Evolutionary conservation across 2,113 vertebrate species (phyloP), one percentile per base, ranked within the genome.

Genomic region (Sardina pilchardus): DNA sequence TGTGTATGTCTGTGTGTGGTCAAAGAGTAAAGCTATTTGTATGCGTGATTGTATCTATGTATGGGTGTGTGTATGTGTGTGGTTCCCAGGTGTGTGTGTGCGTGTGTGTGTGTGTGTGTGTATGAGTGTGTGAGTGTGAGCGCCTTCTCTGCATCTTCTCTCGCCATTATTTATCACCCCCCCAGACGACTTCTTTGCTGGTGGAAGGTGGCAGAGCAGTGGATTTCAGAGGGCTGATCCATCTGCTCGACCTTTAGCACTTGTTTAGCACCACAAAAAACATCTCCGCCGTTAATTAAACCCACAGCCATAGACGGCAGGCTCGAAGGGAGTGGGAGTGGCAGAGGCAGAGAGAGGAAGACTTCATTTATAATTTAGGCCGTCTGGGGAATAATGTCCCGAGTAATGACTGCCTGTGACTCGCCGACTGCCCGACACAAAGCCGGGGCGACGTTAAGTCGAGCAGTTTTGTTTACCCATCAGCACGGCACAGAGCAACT

Each of bases 211-310:
- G 71, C 4, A 5, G 14, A 17, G 24, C 59, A 30, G 67, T 34
- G 67, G 12, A 34, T 75, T 30, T 75, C 12, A 78, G 30, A 78
- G 21, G 26, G 71, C 71, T 78, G 30, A 78, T 78, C 71, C 71
- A 78, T 78, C 34, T 78, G 12, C 71, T 78, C 14, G 71, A 78
- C 71, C 71, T 78, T 78, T 78, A 78, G 71, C 71, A 78, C 71
- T 12, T 78, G 26, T 36, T 78, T 36, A 78, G 71, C 71, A 34
- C 71, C 26, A 78, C 36, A 78, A 39, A 78, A 78, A 78, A 36
- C 30, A 78, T 78, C 30, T 36, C 71, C 71, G 10, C 4, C 26
- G 16, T 78, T 78, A 78, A 78, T 78, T 78, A 78, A 78, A 78
- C 71, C 71, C 71, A 78, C 30, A 36, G 34, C 34, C 34, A 78